Base-by-base conservation (phyloP, 2,113 vertebrate genomes). In the Tylochromis polylepis region DNA sequence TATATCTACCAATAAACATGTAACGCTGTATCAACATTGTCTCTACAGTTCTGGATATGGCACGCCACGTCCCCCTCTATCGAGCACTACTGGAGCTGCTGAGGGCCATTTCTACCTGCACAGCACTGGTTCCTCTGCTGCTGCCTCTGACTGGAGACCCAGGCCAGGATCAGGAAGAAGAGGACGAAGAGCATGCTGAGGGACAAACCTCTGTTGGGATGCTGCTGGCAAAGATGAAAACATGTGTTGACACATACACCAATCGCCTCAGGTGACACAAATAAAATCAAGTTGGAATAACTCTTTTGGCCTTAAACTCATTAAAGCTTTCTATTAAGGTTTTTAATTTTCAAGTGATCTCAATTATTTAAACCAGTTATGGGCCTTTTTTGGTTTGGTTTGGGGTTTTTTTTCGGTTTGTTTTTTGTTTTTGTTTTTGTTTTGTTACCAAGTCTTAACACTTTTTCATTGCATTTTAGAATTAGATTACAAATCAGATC, bases 141-240 rank as follows among this genome's bases (percentile, higher is more conserved):
- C 96, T 99, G 81, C 99, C 99, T 79, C 96, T 99, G 31, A 97
- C 98, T 0, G 96, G 97, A 46, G 97, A 98, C 87, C 96, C 94
- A 0, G 96, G 94, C 1, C 97, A 97, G 85, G 94, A 95, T 1
- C 97, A 98, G 46, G 96, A 96, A 41, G 96, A 98, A 87, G 96
- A 96, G 62, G 98, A 99, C 5, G 98, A 99, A 11, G 98, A 99
- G 12, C 96, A 96, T 38, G 79, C 97, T 3, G 98, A 99, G 91
- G 97, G 98, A 79, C 98, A 98, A 86, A 97, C 97, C 72, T 99
- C 98, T 9, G 98, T 99, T 83, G 98, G 98, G 79, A 98, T 98
- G 93, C 95, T 99, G 85, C 89, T 99, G 93, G 98, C 99, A 90
- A 99, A 99, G 96, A 99, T 99, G 99, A 99, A 99, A 96, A 99